Evolutionary conservation across 2,888 invertebrate genomes (phyloP).

Genomic region (Synergus gifuensis): DNA sequence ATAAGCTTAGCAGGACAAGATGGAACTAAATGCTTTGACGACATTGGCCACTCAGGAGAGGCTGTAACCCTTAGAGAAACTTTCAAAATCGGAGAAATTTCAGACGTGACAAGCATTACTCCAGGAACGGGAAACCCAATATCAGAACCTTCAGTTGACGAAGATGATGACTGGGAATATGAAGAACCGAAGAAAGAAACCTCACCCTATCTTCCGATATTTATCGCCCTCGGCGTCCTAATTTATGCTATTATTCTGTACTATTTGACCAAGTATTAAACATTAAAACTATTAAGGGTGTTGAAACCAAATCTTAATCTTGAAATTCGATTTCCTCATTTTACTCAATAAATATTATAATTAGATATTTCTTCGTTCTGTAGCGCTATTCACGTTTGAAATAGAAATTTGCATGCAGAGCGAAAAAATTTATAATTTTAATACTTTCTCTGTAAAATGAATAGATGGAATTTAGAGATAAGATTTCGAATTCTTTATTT

Average conservation of each 20-base stretch:
- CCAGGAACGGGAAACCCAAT: not conserved
- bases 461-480: too few species aligned
- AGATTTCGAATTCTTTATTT: too few species aligned
- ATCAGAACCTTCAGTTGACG: constrained; percentile 7
- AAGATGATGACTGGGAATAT: constrained; percentile 67
- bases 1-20: constrained; percentile 80
- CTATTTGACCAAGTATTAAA: constrained; percentile 42
- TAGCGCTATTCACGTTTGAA: too few species aligned
- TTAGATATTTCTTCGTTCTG: too few species aligned
- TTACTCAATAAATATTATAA: too few species aligned
- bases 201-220: constrained; percentile 50
- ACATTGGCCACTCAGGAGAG: constrained; percentile 84
- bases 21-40: constrained; percentile 83
- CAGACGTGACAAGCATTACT: constrained; percentile 50
- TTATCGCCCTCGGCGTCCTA: constrained; percentile 54
- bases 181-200: constrained; percentile 57
- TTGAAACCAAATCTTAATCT: not conserved
- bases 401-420: too few species aligned
- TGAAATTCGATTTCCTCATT: constrained; percentile 15
- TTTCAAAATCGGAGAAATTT: constrained; percentile 81
- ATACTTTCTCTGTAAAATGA: too few species aligned
- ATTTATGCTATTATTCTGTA: constrained; percentile 65
- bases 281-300: too few species aligned
- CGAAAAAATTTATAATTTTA: too few species aligned
- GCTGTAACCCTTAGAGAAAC: constrained; percentile 82